Evolutionary conservation across 2,888 invertebrate genomes (phyloP).

Genomic region (Agonopterix arenella): DNA sequence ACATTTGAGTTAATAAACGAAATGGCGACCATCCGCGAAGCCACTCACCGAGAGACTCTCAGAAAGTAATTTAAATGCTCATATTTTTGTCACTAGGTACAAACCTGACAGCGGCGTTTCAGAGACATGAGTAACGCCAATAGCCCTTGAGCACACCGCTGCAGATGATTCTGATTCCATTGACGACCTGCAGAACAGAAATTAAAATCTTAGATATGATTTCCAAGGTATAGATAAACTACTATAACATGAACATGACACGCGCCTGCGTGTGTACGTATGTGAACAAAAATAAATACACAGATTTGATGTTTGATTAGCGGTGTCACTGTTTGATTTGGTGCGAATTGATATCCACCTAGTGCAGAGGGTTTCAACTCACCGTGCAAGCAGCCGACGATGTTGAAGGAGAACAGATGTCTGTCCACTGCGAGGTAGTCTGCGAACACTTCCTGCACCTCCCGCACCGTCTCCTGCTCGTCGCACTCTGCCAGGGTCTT

Average conservation of each 20-base stretch:
- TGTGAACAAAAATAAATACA: too few species aligned
- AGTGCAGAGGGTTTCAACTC: not conserved
- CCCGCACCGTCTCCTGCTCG: constrained; percentile 97
- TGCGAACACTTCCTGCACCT: constrained; percentile 97
- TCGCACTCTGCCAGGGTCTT: constrained; percentile 98
- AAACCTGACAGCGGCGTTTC: constrained; percentile 89
- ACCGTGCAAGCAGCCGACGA: constrained; percentile 82
- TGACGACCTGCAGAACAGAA: constrained; percentile 64
- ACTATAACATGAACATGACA: too few species aligned
- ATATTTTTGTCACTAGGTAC: too few species aligned
- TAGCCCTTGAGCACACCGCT: constrained; percentile 90
- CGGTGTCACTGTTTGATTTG: too few species aligned
- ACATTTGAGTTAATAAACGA: too few species aligned
- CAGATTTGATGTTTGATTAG: too few species aligned
- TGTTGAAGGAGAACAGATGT: constrained; percentile 91
- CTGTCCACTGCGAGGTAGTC: constrained; percentile 96
- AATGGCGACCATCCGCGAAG: too few species aligned
- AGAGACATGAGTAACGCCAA: constrained; percentile 91
- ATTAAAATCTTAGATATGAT: not conserved
- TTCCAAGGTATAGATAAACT: too few species aligned
- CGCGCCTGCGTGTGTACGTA: too few species aligned
- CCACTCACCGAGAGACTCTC: too few species aligned
- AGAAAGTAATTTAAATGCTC: too few species aligned
- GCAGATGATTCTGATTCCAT: constrained; percentile 88
- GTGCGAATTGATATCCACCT: constrained; percentile 68